Base-by-base conservation (phyloP, 2,888 invertebrate genomes). In the Apodemia duryi region DNA sequence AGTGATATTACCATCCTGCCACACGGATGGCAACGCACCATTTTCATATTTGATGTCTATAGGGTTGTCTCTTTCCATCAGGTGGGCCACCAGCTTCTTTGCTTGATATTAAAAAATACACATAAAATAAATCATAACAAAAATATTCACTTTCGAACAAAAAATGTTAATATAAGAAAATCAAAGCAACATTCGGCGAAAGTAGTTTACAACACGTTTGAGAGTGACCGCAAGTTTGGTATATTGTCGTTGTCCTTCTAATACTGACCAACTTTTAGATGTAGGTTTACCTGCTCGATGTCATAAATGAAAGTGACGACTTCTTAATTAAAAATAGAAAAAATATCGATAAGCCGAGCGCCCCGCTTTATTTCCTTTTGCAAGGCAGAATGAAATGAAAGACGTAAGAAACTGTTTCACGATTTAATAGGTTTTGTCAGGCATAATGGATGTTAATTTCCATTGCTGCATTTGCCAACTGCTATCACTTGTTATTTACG, bases 171-270 rank as follows among this genome's bases (percentile, higher is more conserved):
- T 11, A 1, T 43, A 54, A 54, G 38, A 54, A 54, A 54, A 54
- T 54, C 32, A 32, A 57, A 57, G 32, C 57, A 32, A 11, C 57
- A 32, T 57, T 57, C 57, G 57, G 57, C 57, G 57, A 57, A 57
- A 57, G 57, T 57, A 57, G 57, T 57, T 57, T 57, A 32, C 13
- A 57, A 57, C 57, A 6, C 6, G 57, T 57, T 57, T 32, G 57
- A 28, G 13, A 13, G 32, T 1, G 32, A 49, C 13, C 49, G 49
- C 11, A 49, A 49, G 49, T 49, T 49, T 49, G 13, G n/a, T 49
- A 49, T n/a, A n/a, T 49, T 49, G 49, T 49, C n/a, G 49, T 13
- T 49, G 49, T 49, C 49, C 49, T 49, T 49, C 49, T 49, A n/a
- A 49, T 49, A 49, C 49, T 49, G 49, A 49, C 49, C 49, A 49